A percentile compares a stretch with the other conserved stretches of the same genome.
Evolutionary conservation across 2,888 invertebrate species (phyloP).

Genomic region (Fragum sueziense): DNA sequence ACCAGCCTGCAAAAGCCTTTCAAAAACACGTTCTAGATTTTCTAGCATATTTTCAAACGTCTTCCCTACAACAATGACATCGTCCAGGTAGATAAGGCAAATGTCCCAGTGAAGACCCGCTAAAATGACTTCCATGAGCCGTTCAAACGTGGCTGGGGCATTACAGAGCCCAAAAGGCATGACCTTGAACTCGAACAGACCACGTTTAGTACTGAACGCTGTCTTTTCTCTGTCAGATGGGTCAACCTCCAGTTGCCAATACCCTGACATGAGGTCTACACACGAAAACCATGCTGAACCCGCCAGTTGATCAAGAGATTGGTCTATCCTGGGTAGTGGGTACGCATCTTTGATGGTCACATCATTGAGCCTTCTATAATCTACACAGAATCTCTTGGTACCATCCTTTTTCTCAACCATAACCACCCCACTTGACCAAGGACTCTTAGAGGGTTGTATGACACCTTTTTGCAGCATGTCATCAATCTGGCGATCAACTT

Average conservation of each 20-base stretch:
- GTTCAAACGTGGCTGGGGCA: conserved; percentile 14
- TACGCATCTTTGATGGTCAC: conserved; percentile 6
- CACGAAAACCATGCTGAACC: conserved; percentile 49
- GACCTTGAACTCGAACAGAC: conserved; percentile 7
- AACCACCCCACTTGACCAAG: conserved; percentile 44
- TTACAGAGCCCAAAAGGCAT: conserved; percentile 62
- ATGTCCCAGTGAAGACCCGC: too few species aligned
- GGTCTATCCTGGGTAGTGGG: conserved; percentile 35
- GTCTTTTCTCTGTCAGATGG: conserved; percentile 50
- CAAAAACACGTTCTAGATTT: conserved; percentile 33
- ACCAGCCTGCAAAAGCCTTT: conserved; percentile 28
- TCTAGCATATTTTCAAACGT: conserved; percentile 28
- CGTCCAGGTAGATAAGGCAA: too few species aligned
- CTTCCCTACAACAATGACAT: conserved; percentile 19
- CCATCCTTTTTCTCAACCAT: conserved; percentile 52
- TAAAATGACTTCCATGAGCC: conserved; percentile 1
- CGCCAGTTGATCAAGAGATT: conserved; percentile 29
- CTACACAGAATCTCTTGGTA: conserved; percentile 40
- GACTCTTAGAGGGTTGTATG: conserved; percentile 34
- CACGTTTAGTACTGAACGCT: conserved; percentile 37
- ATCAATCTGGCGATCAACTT: conserved; percentile 33
- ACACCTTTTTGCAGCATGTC: conserved; percentile 40
- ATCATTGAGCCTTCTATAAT: conserved; percentile 30
- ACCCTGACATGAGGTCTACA: conserved; percentile 57
- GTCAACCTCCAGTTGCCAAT: conserved; percentile 55